Evolutionary conservation across 2,888 invertebrate genomes (phyloP).

Genomic region (Gandaritis pyraliata): DNA sequence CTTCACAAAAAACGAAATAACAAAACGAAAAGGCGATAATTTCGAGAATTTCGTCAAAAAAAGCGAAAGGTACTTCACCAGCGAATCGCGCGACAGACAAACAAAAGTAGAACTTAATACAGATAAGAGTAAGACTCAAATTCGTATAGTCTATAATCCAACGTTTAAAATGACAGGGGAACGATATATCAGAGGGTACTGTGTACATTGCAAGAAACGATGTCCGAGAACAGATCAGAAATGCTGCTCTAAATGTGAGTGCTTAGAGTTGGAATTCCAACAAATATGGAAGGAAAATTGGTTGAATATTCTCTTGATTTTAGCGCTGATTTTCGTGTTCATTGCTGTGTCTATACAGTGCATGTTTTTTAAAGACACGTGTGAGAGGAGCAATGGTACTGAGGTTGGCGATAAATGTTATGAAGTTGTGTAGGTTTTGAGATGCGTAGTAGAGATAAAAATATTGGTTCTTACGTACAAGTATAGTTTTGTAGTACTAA

Average conservation of each 20-base stretch:
- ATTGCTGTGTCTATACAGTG: conserved; percentile 68
- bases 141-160: conserved; percentile 78
- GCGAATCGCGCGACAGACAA: conserved; percentile 62
- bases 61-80: conserved; percentile 77
- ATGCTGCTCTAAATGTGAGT: conserved; percentile 69
- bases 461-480: conserved; percentile 8
- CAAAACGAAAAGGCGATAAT: conserved; percentile 62
- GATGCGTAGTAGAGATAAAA: background rate
- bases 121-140: conserved; percentile 66
- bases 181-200: conserved; percentile 58
- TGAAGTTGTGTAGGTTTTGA: conserved; percentile 52
- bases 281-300: conserved; percentile 73
- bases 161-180: conserved; percentile 66
- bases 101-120: conserved; percentile 63
- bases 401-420: conserved; percentile 56
- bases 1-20: conserved; percentile 69
- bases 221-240: conserved; percentile 70
- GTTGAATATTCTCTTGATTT: conserved; percentile 70
- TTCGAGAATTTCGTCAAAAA: conserved; percentile 76
- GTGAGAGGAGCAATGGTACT: conserved; percentile 51
- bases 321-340: conserved; percentile 67
- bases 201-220: conserved; percentile 63
- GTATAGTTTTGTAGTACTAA: conserved; percentile 16
- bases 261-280: conserved; percentile 66
- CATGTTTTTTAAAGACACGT: conserved; percentile 58